Evolutionary conservation across 2,888 invertebrate genomes (phyloP), one percentile per base, ranked within the genome.

Genomic region (Dendrolimus houi): DNA sequence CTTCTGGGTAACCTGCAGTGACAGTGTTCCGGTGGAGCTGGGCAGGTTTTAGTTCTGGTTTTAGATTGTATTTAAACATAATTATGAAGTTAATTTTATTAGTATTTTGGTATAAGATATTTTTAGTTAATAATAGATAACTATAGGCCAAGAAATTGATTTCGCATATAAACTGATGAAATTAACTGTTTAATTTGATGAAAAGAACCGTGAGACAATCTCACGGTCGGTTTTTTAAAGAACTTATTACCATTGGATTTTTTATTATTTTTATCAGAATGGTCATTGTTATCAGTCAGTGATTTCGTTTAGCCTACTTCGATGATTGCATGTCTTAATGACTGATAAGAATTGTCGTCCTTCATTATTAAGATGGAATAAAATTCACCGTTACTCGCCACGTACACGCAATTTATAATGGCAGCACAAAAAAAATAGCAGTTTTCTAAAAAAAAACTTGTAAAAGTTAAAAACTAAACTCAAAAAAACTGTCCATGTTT

Each of bases 91-190:
- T 29, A 29, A 29, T 29, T 29, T 29, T 3, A 29, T 29, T 29
- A 29, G 6, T 29, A 29, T 29, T 29, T 6, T 29, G 29, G 29
- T 29, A 29, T 29, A 29, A 3, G 29, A 29, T 29, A 29, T 29
- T 29, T 29, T 29, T 29, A 29, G 29, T 29, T 29, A 6, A 29
- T 29, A 29, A 29, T 29, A 29, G 29, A 29, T 29, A 29, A 29
- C 29, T 58, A 59, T 58, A 47, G 55, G 58, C 53, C 52, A 54
- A 55, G 12, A 52, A 52, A 52, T 52, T 55, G 12, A 47, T 2
- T 47, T 47, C 12, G 47, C 47, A 10, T 47, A 2, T 47, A 47
- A 47, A 10, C 9, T 47, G 9, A 12, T 47, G 47, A 47, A 29
- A 12, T 47, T 47, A 47, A 47, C 29, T 29, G 29, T 29, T 47